Conservation (phyloP, 2,113 vertebrate species). For the Chroicocephalus ridibundus region DNA sequence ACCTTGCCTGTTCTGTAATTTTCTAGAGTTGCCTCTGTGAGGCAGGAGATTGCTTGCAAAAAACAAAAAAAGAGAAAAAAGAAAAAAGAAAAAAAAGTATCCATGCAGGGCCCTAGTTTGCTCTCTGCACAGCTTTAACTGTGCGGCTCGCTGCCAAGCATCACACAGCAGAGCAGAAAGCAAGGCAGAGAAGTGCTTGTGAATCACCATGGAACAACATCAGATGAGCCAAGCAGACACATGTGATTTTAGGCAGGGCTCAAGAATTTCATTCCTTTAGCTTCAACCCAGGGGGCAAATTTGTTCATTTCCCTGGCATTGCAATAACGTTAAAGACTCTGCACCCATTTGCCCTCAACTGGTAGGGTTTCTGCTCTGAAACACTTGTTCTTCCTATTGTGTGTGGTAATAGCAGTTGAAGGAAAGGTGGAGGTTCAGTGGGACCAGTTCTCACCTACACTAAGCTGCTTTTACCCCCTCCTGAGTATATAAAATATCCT, state of each 20-base stretch:
- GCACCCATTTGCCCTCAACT: not conserved
- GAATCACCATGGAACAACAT: constrained; percentile 44
- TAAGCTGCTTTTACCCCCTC: not conserved
- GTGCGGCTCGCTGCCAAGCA: constrained; percentile 25
- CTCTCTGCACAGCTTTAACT: not conserved
- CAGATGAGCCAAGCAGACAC: not conserved
- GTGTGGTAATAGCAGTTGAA: not conserved
- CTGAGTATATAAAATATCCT: not conserved
- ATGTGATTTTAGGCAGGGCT: constrained; percentile 58
- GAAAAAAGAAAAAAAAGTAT: not conserved
- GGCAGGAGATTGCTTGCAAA: not conserved
- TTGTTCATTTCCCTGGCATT: constrained; percentile 34
- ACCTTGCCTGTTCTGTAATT: not conserved
- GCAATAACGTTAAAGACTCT: not conserved
- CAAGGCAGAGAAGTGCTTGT: constrained; percentile 16
- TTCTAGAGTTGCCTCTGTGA: not conserved
- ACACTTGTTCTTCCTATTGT: not conserved
- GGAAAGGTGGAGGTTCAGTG: not conserved
- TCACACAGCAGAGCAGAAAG: constrained; percentile 12
- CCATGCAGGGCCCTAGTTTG: not conserved
- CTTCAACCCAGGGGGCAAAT: constrained; percentile 53
- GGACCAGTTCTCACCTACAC: not conserved
- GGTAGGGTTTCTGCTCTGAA: not conserved
- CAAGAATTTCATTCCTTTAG: constrained; percentile 39
- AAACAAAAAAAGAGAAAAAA: not conserved